Evolutionary conservation across 2,113 vertebrate species (phyloP), one percentile per base, ranked within the genome.

Genomic region (Leucopsar rothschildi): DNA sequence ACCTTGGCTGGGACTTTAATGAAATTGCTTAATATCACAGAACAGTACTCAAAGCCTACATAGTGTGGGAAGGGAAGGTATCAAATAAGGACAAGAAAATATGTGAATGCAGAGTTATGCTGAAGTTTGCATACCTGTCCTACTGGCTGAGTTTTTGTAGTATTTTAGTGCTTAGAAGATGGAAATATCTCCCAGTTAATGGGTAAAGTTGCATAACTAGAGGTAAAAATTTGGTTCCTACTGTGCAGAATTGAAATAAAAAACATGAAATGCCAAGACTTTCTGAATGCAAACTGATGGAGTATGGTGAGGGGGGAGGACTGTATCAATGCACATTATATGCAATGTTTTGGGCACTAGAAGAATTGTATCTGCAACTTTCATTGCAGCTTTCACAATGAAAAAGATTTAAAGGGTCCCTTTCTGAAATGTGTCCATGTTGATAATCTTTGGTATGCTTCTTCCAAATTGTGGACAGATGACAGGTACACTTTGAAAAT

Each of bases 321-420:
- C 27, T 45, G 2, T 69, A 33, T 52, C 27, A 35, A 1, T 66
- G 10, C 17, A 3, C 28, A n/a, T 19, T 29, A 28, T 37, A 6
- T 25, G 15, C 20, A 16, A 18, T 73, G 28, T 3, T 57, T 53
- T 69, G 42, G 14, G 5, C 8, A 6, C 17, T 44, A 22, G 15
- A 5, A 44, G 19, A 47, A 5, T 8, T 61, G 28, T 9, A 70
- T 14, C 12, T 2, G 3, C 19, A 77, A 29, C 49, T 86, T 90
- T 65, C 25, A 69, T 11, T 90, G 31, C 14, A 31, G 13, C 37
- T 86, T 76, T 66, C 17, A 2, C 35, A 81, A 9, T 12, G 25
- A 61, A 66, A n/a, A 77, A 29, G 5, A 33, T 57, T 39, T 53
- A 44, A 65, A 56, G 25, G 15, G 4, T 2, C 0, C 0, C 11